Base-by-base conservation (phyloP, 1,140 invertebrate genomes). In the Hetaerina americana region DNA sequence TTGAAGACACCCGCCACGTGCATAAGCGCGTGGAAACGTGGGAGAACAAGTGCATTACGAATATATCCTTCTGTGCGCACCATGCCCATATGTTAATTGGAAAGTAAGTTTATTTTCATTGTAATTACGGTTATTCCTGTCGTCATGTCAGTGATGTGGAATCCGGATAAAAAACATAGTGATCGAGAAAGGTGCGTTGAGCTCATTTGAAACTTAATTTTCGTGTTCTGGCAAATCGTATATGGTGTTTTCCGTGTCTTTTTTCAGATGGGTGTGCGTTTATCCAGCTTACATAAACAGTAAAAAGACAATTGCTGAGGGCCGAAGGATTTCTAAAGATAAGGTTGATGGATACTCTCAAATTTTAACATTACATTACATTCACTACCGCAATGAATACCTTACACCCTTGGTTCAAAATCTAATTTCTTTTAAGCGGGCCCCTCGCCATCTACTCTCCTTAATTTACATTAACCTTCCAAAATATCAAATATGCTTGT, bases 231-330 rank as follows among this genome's bases (percentile, higher is more conserved):
- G 15, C 10, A 1, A 57, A 57, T 12, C 22, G 15, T n/a, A 5
- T 57, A 12, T 12, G 3, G 3, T 57, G 2, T 57, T 10, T 18
- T 18, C 22, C 2, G 10, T 57, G 2, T 57, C 22, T n/a, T 57
- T 57, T 77, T 78, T 76, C 82, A 95, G 96, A 77, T 99, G 96
- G 96, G 88, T 98, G 71, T 96, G 94, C 77, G 92, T 99, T 71
- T 99, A 99, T 83, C 97, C 97, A 57, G 89, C 94, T 0, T 99
- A 99, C 77, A 85, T 99, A 25, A 98, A 99, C 78, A 95, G 89
- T 74, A 97, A 95, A 77, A 97, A 94, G 81, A 94, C 93, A 0
- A 78, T 92, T 27, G 90, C 91, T 1, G 88, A 96, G 80, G 97
- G 97, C 8, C 85, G 97, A 26, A 88, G 89, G 75, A 81, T 99